These are phyloP conservation scores for Epistrophe eligans DNA, from an alignment of 2,888 invertebrate genomes.

Conservation along the genomic window DNA sequence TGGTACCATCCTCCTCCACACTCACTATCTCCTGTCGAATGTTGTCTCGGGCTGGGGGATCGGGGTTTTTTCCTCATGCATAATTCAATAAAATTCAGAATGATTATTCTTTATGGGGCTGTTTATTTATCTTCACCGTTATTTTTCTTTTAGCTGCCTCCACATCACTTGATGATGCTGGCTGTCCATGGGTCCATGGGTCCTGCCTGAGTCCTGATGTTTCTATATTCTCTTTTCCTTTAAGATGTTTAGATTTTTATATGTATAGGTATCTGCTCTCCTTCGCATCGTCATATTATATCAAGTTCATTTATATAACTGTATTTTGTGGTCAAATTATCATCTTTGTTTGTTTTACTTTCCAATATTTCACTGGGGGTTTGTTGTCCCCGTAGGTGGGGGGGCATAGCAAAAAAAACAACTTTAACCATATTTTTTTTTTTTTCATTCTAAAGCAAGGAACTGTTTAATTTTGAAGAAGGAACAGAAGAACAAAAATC, in stretches of 20 bases:
- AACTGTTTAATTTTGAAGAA: slow-evolving; percentile 57
- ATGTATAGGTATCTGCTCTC: slow-evolving; percentile 36
- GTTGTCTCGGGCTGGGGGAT: neutral
- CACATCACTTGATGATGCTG: slow-evolving; percentile 13
- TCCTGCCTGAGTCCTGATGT: slow-evolving; percentile 7
- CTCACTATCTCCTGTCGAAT: neutral
- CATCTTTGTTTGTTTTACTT: slow-evolving; percentile 76
- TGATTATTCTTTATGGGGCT: slow-evolving; percentile 84
- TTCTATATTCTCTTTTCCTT: slow-evolving; percentile 32
- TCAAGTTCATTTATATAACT: slow-evolving; percentile 73
- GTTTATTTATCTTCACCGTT: slow-evolving; percentile 84
- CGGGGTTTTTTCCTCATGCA: slow-evolving; percentile 80
- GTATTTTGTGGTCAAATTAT: slow-evolving; percentile 71
- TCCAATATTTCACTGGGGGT: slow-evolving; percentile 60
- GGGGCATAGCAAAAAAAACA: neutral
- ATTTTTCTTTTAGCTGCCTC: slow-evolving; percentile 80
- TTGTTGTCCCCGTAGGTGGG: neutral
- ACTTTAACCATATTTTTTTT: slow-evolving; percentile 8
- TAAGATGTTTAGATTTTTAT: slow-evolving; percentile 60
- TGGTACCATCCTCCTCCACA: slow-evolving; percentile 43
- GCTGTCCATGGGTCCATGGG: slow-evolving; percentile 19
- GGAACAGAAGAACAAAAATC: slow-evolving; percentile 28
- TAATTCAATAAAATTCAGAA: slow-evolving; percentile 84
- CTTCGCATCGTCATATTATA: slow-evolving; percentile 33
- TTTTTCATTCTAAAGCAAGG: slow-evolving; percentile 2